phyloP scores from a whole-genome alignment of 2,888 invertebrate genomes.

The Cryptosula pallasiana region DNA sequence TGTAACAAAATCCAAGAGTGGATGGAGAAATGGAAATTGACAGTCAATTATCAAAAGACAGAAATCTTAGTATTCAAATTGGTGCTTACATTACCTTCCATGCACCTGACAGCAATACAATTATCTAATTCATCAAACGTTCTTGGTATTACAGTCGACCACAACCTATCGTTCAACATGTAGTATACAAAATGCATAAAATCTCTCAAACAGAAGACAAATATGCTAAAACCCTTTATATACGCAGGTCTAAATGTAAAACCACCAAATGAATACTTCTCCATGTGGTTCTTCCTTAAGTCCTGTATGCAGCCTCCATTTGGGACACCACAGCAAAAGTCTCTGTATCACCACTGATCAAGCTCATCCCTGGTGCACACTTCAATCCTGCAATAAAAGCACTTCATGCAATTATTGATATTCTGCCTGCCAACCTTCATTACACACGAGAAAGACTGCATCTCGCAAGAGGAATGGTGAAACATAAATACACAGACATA shows the following conservation, averaged over 20 bases:
- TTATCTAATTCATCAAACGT: neutral
- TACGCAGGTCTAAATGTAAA: neutral
- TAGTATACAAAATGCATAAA: no score
- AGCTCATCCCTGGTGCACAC: neutral
- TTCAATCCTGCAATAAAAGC: neutral
- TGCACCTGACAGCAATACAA: neutral
- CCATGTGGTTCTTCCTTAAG: no score
- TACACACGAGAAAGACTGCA: neutral
- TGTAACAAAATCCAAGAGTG: neutral
- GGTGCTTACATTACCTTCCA: neutral
- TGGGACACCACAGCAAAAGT: neutral
- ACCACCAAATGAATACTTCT: no score
- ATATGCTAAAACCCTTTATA: neutral
- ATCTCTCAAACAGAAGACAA: neutral
- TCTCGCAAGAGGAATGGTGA: neutral
- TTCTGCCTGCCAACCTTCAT: neutral
- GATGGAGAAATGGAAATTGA: conserved; percentile 6
- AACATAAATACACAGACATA: neutral
- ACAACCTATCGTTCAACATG: no score
- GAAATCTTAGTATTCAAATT: neutral
- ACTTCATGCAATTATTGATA: neutral
- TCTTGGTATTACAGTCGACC: no score
- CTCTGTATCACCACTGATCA: neutral
- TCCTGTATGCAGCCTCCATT: neutral
- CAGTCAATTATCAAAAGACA: neutral